A percentile compares a stretch with the other conserved stretches of the same genome.
phyloP scores from a whole-genome alignment of 2,113 vertebrate species.

The Daboia siamensis region DNA sequence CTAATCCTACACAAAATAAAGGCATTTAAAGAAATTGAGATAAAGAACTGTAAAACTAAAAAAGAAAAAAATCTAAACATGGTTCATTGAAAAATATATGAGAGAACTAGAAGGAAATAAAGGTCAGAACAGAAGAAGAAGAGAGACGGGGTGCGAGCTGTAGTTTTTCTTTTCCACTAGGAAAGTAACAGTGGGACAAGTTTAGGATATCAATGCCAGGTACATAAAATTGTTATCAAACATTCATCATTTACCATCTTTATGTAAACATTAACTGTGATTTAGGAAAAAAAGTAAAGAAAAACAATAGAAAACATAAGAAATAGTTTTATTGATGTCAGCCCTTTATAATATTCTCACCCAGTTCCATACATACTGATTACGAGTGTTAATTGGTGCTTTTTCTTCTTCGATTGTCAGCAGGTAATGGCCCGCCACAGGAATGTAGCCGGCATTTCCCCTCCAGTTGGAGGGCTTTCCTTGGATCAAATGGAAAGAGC shows the following conservation, averaged over 20 bases:
- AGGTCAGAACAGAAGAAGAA: not conserved
- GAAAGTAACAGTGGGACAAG: not conserved
- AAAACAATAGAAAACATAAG: not conserved
- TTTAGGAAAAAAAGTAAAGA: not conserved
- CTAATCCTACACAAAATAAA: no score
- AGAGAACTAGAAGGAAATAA: not conserved
- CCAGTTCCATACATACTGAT: no score
- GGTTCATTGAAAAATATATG: not conserved
- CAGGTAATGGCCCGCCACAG: no score
- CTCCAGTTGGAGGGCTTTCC: no score
- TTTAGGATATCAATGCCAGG: not conserved
- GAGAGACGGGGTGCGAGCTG: not conserved
- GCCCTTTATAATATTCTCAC: not conserved
- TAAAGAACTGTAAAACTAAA: rapidly evolving
- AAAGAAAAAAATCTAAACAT: not conserved
- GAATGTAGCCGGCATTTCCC: no score
- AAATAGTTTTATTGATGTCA: not conserved
- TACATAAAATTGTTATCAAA: not conserved
- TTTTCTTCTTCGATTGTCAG: no score
- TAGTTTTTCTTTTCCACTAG: not conserved
- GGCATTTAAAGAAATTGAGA: no score
- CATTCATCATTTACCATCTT: not conserved
- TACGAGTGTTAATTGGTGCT: no score
- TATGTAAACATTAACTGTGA: not conserved
- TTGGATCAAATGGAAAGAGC: no score